These are phyloP conservation scores for Anoncus sp. DNA, from an alignment of 2,888 invertebrate genomes.

Conservation along the genomic window DNA sequence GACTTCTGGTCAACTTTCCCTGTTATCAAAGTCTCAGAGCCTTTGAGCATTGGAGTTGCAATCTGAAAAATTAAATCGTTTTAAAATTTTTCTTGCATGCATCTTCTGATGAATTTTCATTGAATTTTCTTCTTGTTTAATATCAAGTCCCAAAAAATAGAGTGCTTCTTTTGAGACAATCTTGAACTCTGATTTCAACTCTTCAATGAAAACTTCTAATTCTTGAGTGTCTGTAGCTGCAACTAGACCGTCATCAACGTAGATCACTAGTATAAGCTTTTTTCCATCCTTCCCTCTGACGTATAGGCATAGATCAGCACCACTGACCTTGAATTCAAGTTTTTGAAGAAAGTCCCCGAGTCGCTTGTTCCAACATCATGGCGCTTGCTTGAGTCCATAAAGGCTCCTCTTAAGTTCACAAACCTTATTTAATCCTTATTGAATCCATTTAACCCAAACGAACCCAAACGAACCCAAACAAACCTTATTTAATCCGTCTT, in stretches of 20 bases:
- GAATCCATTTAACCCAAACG: too few relatives aligned
- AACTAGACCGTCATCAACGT: neutral
- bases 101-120: neutral
- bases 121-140: neutral
- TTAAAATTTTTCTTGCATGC: too few relatives aligned
- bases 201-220: neutral
- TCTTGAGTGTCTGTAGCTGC: neutral
- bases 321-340: neutral
- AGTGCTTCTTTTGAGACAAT: neutral
- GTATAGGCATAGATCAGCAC: neutral
- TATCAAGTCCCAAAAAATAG: neutral
- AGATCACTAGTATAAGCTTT: neutral
- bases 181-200: neutral
- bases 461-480: too few relatives aligned
- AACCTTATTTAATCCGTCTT: neutral
- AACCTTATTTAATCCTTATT: too few relatives aligned
- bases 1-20: too few relatives aligned
- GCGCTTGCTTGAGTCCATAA: constrained; percentile 69
- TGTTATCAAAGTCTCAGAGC: too few relatives aligned
- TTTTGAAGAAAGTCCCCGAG: constrained; percentile 54
- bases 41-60: too few relatives aligned
- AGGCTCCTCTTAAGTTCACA: neutral
- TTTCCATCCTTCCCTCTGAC: neutral
- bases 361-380: constrained; percentile 69
- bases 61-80: neutral